Percentiles rank a stretch among this genome's conserved stretches.
Conservation (phyloP, 1,140 invertebrate species). For the Pomacea maculata region DNA sequence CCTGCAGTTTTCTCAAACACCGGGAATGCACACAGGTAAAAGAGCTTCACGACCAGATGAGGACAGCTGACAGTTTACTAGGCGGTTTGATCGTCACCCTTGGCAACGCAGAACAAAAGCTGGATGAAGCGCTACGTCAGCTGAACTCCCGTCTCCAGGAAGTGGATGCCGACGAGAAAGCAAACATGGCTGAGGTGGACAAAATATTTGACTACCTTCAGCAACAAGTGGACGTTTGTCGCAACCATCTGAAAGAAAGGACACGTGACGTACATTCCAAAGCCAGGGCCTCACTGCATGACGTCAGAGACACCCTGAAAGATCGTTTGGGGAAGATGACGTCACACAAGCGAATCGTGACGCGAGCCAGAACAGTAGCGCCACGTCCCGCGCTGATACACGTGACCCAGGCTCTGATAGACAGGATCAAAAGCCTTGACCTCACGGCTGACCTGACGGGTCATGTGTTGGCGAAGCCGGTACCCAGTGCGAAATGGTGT, state of each 20-base stretch:
- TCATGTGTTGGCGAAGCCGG: background rate
- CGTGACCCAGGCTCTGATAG: no score
- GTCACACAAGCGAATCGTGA: background rate
- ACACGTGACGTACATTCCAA: background rate
- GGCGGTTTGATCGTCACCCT: background rate
- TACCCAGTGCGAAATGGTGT: background rate
- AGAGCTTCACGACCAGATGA: background rate
- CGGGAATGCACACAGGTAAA: background rate
- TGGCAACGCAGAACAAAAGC: background rate
- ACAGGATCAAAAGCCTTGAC: no score
- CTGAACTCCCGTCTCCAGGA: background rate
- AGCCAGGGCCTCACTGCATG: background rate
- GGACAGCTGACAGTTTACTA: background rate
- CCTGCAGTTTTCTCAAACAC: background rate
- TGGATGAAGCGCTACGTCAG: background rate
- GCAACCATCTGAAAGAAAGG: background rate
- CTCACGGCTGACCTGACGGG: background rate
- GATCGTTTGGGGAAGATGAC: background rate
- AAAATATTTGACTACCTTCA: background rate
- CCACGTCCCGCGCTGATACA: background rate
- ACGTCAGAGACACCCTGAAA: background rate
- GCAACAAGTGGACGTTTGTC: background rate
- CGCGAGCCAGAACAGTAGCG: background rate
- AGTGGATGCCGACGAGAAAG: background rate
- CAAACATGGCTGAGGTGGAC: background rate